These are phyloP conservation scores for Marcusenius ussheri DNA, from an alignment of 2,113 vertebrate species.

Conservation along the genomic window DNA sequence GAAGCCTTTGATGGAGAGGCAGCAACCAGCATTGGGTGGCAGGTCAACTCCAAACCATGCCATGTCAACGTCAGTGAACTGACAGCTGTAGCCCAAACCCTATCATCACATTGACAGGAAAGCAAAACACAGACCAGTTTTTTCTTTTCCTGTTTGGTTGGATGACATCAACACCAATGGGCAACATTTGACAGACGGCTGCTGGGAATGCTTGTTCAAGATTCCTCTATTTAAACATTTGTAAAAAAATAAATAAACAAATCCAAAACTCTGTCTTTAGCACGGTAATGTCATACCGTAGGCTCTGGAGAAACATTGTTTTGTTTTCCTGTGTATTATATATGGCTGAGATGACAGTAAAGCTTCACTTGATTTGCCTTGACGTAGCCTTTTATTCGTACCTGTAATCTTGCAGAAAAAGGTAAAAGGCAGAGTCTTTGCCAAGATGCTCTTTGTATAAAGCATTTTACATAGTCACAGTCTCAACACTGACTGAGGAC, in stretches of 20 bases:
- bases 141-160: not conserved
- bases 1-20: not conserved
- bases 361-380: not conserved
- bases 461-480: conserved; percentile 38
- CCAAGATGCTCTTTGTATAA: conserved; percentile 41
- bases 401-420: not conserved
- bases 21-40: not conserved
- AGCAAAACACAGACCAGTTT: not conserved
- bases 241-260: not conserved
- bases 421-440: conserved; percentile 14
- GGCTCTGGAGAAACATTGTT: not conserved
- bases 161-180: conserved; percentile 24
- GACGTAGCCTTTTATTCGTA: not conserved
- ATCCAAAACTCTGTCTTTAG: not conserved
- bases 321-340: not conserved
- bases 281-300: not conserved
- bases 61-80: not conserved
- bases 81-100: not conserved
- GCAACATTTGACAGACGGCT: conserved; percentile 35
- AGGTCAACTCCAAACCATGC: not conserved
- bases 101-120: conserved; percentile 3
- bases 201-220: conserved; percentile 15
- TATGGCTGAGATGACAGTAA: not conserved
- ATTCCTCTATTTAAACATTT: not conserved
- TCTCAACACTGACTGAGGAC: conserved; percentile 55